Percentiles rank a stretch among this genome's conserved stretches.
Conservation (phyloP, 2,797 vertebrate species). For the Bufotes viridis region DNA sequence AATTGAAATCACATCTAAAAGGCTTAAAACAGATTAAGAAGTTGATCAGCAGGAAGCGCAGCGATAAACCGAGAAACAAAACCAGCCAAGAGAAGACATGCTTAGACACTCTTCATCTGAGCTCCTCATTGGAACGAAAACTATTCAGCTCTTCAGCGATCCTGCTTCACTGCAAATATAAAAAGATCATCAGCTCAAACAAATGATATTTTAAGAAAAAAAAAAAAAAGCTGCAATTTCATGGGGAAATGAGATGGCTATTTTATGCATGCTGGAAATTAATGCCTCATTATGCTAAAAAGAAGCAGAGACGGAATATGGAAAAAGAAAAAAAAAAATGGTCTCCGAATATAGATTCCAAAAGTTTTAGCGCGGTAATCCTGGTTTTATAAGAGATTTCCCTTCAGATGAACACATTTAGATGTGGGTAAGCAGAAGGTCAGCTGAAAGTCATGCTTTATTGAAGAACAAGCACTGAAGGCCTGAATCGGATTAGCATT, state of each 20-base stretch:
- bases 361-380: slow-evolving; percentile 40
- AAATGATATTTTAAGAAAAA: slow-evolving; percentile 41
- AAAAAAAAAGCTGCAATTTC: slow-evolving; percentile 30
- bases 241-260: slow-evolving; percentile 30
- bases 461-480: slow-evolving; percentile 57
- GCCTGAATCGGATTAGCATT: slow-evolving; percentile 54
- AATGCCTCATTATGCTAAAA: slow-evolving; percentile 36
- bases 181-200: slow-evolving; percentile 45
- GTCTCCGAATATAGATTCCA: slow-evolving; percentile 26
- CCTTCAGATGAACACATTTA: slow-evolving; percentile 53
- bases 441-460: slow-evolving; percentile 59
- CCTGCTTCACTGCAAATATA: slow-evolving; percentile 7
- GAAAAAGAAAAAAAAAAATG: not conserved
- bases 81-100: slow-evolving; percentile 42
- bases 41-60: slow-evolving; percentile 53
- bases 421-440: slow-evolving; percentile 61
- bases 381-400: slow-evolving; percentile 57
- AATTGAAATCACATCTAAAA: slow-evolving; percentile 60
- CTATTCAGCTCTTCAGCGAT: slow-evolving; percentile 12
- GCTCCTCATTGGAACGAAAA: slow-evolving; percentile 20
- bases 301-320: slow-evolving; percentile 11
- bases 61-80: slow-evolving; percentile 47
- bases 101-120: slow-evolving; percentile 38
- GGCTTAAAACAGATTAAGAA: slow-evolving; percentile 58
- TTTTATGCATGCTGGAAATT: slow-evolving; percentile 42